Evolutionary conservation across 2,797 vertebrate species (phyloP), one percentile per base, ranked within the genome.

Genomic region (Scolopax bukidnonensis): DNA sequence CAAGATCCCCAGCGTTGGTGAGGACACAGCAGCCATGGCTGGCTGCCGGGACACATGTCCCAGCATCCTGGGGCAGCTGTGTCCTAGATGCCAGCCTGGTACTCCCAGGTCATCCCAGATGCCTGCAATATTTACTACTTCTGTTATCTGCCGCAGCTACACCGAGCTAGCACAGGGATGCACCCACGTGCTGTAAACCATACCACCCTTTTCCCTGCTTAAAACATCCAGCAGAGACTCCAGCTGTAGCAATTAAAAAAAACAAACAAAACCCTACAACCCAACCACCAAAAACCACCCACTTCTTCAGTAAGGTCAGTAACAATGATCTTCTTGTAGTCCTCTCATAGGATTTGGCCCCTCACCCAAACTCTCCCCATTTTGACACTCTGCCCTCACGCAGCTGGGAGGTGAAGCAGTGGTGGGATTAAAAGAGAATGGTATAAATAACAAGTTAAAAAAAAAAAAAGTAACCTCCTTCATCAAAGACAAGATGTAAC

Each of bases 391-490:
- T 32, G 19, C n/a, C 57, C 57, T 83, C 33, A 70, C 1, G 0
- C n/a, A 48, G 19, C 33, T 12, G 12, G 14, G 36, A 67, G 21
- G 3, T 67, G 8, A 79, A 65, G 16, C 3, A 56, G 17, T 4
- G 8, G n/a, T 2, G 2, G 18, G 21, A 73, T 73, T 60, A 48
- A 76, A 81, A 47, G 24, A 64, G 19, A 78, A 69, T 0, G 0
- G 16, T 18, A 54, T n/a, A 59, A 76, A 59, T 16, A 83, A 19
- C 12, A 40, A 8, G 7, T 5, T 17, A 41, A 83, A 56, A 63
- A n/a, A 12, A 59, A 6, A 21, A 21, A 47, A 47, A 23, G 6
- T 12, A 25, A 23, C 8, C 36, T 59, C 17, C 10, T 20, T 27
- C 16, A 30, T 40, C 45, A 75, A 87, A 81, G 41, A 43, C 28